Conservation (phyloP, 2,888 invertebrate species). For the Aquatica leii region DNA sequence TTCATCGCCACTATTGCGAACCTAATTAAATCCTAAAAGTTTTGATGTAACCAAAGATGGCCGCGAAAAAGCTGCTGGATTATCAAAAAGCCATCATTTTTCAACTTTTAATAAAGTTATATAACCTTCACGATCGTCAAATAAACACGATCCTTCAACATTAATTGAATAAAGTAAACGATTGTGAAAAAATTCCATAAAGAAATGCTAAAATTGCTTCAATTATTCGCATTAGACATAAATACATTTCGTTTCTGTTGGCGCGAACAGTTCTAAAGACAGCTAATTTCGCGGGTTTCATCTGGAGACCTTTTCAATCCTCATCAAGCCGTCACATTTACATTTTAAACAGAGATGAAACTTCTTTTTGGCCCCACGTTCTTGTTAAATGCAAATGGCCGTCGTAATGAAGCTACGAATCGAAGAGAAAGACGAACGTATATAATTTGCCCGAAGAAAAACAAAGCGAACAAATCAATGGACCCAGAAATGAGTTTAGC, state of each 20-base stretch:
- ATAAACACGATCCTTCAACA: no score
- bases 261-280: conserved; percentile 35
- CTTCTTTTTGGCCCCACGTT: conserved; percentile 53
- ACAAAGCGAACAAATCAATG: conserved; percentile 42
- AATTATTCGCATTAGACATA: conserved; percentile 29
- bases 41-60: no score
- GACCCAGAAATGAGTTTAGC: conserved; percentile 43
- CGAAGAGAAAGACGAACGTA: conserved; percentile 41
- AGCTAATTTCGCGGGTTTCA: conserved; percentile 53
- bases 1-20: no score
- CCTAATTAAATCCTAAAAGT: no score
- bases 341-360: conserved; percentile 53
- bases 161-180: no score
- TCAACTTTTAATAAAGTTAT: no score
- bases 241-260: conserved; percentile 24
- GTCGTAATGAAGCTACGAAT: conserved; percentile 50
- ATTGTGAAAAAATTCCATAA: neutral
- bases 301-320: conserved; percentile 51
- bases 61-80: no score
- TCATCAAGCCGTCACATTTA: conserved; percentile 55
- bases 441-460: conserved; percentile 26
- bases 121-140: no score
- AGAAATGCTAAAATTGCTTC: conserved; percentile 21
- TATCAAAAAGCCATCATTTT: no score
- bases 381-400: conserved; percentile 59